phyloP scores from a whole-genome alignment of 2,113 vertebrate species.

The Eonycteris spelaea region DNA sequence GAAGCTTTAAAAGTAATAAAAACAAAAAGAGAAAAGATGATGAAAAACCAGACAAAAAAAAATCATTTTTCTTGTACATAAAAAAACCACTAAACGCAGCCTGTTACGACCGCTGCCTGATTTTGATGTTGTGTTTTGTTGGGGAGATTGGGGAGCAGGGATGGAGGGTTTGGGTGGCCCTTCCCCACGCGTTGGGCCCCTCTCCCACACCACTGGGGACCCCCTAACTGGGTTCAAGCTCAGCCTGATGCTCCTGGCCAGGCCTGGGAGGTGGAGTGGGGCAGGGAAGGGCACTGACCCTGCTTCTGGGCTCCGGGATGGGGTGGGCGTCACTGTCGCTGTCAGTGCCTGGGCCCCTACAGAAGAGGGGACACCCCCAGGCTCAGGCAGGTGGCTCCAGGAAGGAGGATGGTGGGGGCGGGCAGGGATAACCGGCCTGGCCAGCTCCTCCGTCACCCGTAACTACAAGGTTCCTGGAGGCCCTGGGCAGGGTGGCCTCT shows the following conservation, averaged over 20 bases:
- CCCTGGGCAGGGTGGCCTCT: background rate
- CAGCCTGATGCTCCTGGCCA: background rate
- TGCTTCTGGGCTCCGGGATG: background rate
- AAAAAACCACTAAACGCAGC: constrained; percentile 74
- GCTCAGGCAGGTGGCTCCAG: background rate
- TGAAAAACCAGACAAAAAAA: constrained; percentile 57
- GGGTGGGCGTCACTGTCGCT: background rate
- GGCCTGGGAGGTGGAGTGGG: background rate
- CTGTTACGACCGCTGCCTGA: constrained; percentile 73
- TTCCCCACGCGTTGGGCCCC: background rate
- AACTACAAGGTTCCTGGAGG: background rate
- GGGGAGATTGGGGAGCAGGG: background rate
- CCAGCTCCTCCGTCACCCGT: background rate
- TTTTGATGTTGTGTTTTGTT: constrained; percentile 55
- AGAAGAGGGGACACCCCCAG: background rate
- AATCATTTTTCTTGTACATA: constrained; percentile 78
- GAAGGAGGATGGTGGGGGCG: background rate
- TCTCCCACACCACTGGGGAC: background rate
- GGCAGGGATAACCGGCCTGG: background rate
- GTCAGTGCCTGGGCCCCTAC: background rate
- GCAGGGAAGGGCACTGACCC: background rate
- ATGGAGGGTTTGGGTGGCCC: background rate
- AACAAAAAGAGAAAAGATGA: constrained; percentile 60
- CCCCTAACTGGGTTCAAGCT: background rate
- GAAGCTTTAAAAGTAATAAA: constrained; percentile 77